Evolutionary conservation across 2,797 vertebrate genomes (phyloP).

Genomic region (Sebastes steindachneri): DNA sequence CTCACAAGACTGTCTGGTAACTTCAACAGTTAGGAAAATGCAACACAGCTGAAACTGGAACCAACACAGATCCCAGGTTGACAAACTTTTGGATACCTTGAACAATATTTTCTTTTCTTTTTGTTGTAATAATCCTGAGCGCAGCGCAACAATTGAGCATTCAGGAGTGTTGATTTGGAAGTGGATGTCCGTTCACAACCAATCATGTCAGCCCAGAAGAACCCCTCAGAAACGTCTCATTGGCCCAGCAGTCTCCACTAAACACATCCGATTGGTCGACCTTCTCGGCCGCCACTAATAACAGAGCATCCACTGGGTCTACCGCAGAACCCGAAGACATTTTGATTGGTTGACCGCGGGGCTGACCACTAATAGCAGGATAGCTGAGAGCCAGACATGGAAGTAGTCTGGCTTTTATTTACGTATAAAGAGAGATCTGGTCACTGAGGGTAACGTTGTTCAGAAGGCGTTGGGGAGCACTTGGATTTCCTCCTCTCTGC

Average conservation of each 20-base stretch:
- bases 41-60: not conserved
- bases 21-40: not conserved
- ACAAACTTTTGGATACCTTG: not conserved
- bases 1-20: not conserved
- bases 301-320: conserved; percentile 67
- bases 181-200: not conserved
- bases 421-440: conserved; percentile 36
- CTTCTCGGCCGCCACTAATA: conserved; percentile 73
- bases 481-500: conserved; percentile 58
- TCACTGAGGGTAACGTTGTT: conserved; percentile 33
- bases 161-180: not conserved
- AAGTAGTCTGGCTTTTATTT: conserved; percentile 69
- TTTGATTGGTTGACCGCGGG: conserved; percentile 74
- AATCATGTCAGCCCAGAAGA: not conserved
- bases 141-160: not conserved
- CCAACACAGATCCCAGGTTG: not conserved
- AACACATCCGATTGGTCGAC: conserved; percentile 62
- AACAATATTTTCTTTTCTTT: not conserved
- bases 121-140: not conserved
- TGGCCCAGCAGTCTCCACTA: conserved; percentile 13
- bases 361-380: conserved; percentile 80
- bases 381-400: conserved; percentile 70
- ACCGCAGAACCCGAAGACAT: conserved; percentile 76
- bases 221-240: conserved; percentile 21
- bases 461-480: conserved; percentile 35